Evolutionary conservation across 2,888 invertebrate species (phyloP), one percentile per base, ranked within the genome.

Genomic region (Sphinx pinastri): DNA sequence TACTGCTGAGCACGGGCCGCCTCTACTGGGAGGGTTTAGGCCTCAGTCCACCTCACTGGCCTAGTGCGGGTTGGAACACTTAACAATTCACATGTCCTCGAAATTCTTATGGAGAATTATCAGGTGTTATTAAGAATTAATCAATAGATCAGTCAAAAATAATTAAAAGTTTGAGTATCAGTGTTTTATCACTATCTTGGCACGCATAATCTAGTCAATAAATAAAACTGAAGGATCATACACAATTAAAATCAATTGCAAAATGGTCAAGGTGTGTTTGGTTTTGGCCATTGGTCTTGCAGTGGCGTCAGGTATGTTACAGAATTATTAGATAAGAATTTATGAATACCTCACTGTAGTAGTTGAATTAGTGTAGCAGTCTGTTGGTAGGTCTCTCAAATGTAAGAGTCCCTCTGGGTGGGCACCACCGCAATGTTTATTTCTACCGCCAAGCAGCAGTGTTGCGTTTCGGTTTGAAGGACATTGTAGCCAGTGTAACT

Each of bases 261-360:
- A 54, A 69, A 72, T 57, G 38, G 8, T 47, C 13, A 71, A 59
- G 13, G 51, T 63, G n/a, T 70, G 67, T 11, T 47, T 72, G 0
- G 11, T 78, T 7, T 63, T 73, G 16, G 14, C 70, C 12, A 8
- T 74, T 2, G 57, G 72, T 19, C 14, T 74, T 2, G 75, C 74
- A 67, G 79, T 68, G 10, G 71, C 58, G 0, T 51, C 79, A 73
- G 79, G 79, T 79, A 72, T 13, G n/a, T 38, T n/a, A n/a, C 38
- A 38, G 6, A 14, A 13, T 70, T 58, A 25, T 57, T 25, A 25
- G 1, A 25, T 25, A 25, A 25, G 25, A 25, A 25, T 25, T 25
- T 2, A 25, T 25, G 25, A 25, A 25, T 25, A 25, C 25, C 7
- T 54, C 16, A 54, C 2, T 16, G 25, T 25, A 25, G 25, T 25